Conservation (phyloP, 1,140 invertebrate genomes). For the Drepana arcuata region DNA sequence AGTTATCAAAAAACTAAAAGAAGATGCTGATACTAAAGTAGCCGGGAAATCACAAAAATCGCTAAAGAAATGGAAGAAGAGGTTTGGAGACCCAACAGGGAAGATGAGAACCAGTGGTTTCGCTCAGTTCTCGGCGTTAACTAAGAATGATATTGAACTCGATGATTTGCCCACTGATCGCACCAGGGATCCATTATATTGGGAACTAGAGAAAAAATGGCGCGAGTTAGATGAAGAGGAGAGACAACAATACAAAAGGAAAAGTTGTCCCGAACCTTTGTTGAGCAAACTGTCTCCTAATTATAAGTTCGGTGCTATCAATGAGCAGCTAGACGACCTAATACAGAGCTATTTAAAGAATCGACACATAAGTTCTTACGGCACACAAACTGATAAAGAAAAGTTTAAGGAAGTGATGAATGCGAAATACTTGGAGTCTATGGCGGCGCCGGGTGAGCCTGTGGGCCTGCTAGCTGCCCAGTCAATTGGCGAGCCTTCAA, state of each 20-base stretch:
- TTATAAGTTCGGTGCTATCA: constrained; percentile 84
- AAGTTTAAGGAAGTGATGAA: constrained; percentile 81
- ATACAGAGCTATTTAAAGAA: constrained; percentile 78
- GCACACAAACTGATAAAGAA: constrained; percentile 57
- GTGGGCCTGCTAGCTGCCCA: constrained; percentile 96
- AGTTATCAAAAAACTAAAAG: constrained; percentile 73
- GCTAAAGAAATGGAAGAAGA: constrained; percentile 77
- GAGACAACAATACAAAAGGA: constrained; percentile 66
- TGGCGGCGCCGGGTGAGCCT: constrained; percentile 93
- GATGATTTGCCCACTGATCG: not conserved
- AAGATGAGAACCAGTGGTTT: constrained; percentile 55
- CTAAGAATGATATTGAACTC: constrained; percentile 37
- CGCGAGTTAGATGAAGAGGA: constrained; percentile 71
- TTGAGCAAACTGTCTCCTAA: constrained; percentile 79
- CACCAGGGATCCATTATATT: constrained; percentile 55
- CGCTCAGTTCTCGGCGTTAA: constrained; percentile 30
- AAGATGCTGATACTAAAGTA: constrained; percentile 48
- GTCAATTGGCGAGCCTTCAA: constrained; percentile 98
- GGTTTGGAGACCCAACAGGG: constrained; percentile 59
- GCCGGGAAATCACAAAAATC: constrained; percentile 69
- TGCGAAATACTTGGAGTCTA: constrained; percentile 82
- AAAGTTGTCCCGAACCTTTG: constrained; percentile 82
- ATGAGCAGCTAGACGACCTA: constrained; percentile 82
- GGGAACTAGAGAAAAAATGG: constrained; percentile 78
- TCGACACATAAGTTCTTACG: constrained; percentile 29